phyloP scores from a whole-genome alignment of 2,797 vertebrate genomes.

The Gallinago stenura region DNA sequence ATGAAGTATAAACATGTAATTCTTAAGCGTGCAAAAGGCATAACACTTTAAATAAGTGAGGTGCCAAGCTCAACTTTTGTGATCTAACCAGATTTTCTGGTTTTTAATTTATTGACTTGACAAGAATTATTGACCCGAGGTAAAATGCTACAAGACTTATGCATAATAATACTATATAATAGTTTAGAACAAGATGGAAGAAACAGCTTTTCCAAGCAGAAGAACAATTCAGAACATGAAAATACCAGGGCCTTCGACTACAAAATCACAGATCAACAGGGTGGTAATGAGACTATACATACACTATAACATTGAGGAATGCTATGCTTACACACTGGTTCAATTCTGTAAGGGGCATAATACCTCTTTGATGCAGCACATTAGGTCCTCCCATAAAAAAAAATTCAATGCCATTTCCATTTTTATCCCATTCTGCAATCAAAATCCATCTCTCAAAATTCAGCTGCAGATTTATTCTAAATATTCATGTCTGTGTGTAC shows the following conservation, averaged over 20 bases:
- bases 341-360: not conserved
- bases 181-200: not conserved
- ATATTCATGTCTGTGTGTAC: not conserved
- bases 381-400: not conserved
- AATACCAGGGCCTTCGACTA: not conserved
- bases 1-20: not conserved
- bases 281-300: not conserved
- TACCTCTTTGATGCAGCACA: not conserved
- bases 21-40: not conserved
- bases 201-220: not conserved
- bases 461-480: not conserved
- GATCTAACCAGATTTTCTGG: not conserved
- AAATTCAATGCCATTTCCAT: not conserved
- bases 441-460: not conserved
- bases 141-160: not conserved
- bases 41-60: not conserved
- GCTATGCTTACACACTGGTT: not conserved
- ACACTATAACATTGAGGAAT: not conserved
- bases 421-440: not conserved
- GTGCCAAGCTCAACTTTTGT: not conserved
- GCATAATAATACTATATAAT: not conserved
- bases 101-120: not conserved
- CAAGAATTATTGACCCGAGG: not conserved
- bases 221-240: not conserved
- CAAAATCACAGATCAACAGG: not conserved